Base-by-base conservation (phyloP, 2,888 invertebrate genomes). In the Eupithecia vulgata region DNA sequence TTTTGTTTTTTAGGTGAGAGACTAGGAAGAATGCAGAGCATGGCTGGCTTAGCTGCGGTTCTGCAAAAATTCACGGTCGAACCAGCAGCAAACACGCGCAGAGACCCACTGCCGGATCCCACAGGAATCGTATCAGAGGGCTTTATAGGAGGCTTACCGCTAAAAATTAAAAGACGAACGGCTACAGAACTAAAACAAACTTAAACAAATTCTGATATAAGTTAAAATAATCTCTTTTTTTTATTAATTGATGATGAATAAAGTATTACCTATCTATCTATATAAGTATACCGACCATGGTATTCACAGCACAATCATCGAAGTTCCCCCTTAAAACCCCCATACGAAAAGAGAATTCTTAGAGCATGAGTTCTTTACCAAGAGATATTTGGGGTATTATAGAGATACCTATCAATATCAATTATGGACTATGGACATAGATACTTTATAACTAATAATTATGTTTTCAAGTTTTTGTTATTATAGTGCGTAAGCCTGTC, bases 1-100 rank as follows among this genome's bases (percentile, higher is more conserved):
- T 40, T 68, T 30, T 59, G 7, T 25, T 66, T 74, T 68, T 25
- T 78, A 91, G 91, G 91, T 13, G 88, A 85, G 74, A 87, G 91
- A 1, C 74, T 91, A 35, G 91, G 89, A 0, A 81, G 84, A 71
- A 90, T 91, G 91, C 91, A 91, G 83, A 91, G 91, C 15, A 74
- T 90, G 78, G 90, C 91, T 4, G 91, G 91, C 0, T 81, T 91
- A 73, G 90, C 91, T 42, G 90, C 91, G 30, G 81, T 91, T 48
- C 82, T 91, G 76, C 78, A 87, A 21, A 82, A 79, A 70, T 89
- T 85, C 80, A 80, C 82, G 5, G 90, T 91, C 73, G 74, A 77
- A 40, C 91, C 90, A 10, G 89, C 89, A 6, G 82, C 85, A 4
- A 78, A 73, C 45, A 81, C 87, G 0, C 74, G 67, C n/a, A 81